Evolutionary conservation across 2,888 invertebrate genomes (phyloP).

Genomic region (Ligdia adustata): DNA sequence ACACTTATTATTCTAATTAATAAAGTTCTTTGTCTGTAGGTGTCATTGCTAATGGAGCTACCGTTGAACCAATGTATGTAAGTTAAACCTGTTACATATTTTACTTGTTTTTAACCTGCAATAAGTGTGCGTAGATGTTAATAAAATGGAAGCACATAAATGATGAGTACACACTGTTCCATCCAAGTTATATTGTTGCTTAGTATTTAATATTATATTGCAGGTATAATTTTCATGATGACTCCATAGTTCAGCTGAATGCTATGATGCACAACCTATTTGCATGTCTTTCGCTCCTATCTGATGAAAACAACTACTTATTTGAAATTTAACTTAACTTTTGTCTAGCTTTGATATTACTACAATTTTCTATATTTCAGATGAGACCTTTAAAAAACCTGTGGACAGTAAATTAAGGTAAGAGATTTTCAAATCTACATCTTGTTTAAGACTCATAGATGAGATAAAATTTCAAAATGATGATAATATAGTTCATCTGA

Average conservation of each 20-base stretch:
- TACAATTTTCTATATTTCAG: background rate
- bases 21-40: too few species aligned
- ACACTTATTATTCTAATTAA: too few species aligned
- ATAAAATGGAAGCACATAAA: too few species aligned
- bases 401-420: background rate
- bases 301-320: constrained; percentile 52
- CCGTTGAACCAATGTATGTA: too few species aligned
- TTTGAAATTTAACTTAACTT: background rate
- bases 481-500: constrained; percentile 69
- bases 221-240: constrained; percentile 46
- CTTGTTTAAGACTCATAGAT: background rate
- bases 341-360: background rate
- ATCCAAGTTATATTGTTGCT: too few species aligned
- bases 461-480: constrained; percentile 37
- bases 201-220: background rate
- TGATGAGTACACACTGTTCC: too few species aligned
- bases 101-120: too few species aligned
- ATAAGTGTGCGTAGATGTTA: too few species aligned
- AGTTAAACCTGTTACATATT: too few species aligned
- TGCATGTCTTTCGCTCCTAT: constrained; percentile 77
- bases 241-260: constrained; percentile 58
- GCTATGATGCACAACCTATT: constrained; percentile 48
- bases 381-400: background rate
- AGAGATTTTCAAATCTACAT: background rate
- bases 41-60: too few species aligned